These are phyloP conservation scores for Hemibagrus guttatus DNA, from an alignment of 2,797 vertebrate genomes.

Conservation along the genomic window DNA sequence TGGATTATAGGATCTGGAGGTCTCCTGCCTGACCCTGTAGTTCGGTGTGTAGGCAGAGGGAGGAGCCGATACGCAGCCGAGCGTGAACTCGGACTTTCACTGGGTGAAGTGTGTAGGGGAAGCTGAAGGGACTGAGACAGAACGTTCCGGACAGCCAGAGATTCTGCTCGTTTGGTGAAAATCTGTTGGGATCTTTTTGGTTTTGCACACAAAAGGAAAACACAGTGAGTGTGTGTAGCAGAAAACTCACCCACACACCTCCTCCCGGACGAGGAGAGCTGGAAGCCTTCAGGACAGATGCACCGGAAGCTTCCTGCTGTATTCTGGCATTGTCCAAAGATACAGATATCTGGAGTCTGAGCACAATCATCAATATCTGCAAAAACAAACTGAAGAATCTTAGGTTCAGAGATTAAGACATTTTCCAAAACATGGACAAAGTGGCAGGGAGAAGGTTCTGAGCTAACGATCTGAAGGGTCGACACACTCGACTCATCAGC, in stretches of 20 bases:
- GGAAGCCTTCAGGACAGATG: conserved; percentile 88
- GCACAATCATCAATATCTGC: conserved; percentile 94
- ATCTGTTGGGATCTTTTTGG: neutral
- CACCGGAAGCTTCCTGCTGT: conserved; percentile 92
- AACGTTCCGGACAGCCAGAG: neutral
- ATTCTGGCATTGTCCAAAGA: conserved; percentile 90
- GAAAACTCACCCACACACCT: conserved; percentile 86
- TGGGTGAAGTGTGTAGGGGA: neutral
- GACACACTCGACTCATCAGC: neutral
- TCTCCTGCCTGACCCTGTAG: neutral
- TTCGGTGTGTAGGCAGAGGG: neutral
- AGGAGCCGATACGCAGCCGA: neutral
- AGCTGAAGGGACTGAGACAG: neutral
- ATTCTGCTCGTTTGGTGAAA: neutral
- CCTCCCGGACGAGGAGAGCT: conserved; percentile 86
- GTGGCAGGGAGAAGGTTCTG: neutral
- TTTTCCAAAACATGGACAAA: neutral
- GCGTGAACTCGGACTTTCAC: neutral
- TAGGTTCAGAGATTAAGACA: too few relatives aligned
- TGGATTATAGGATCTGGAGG: neutral
- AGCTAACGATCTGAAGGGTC: neutral
- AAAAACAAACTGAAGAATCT: conserved; percentile 24
- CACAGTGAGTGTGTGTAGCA: neutral
- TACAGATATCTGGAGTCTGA: conserved; percentile 87
- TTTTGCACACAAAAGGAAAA: too few relatives aligned